Base-by-base conservation (phyloP, 2,888 invertebrate genomes). In the Notodonta dromedarius region DNA sequence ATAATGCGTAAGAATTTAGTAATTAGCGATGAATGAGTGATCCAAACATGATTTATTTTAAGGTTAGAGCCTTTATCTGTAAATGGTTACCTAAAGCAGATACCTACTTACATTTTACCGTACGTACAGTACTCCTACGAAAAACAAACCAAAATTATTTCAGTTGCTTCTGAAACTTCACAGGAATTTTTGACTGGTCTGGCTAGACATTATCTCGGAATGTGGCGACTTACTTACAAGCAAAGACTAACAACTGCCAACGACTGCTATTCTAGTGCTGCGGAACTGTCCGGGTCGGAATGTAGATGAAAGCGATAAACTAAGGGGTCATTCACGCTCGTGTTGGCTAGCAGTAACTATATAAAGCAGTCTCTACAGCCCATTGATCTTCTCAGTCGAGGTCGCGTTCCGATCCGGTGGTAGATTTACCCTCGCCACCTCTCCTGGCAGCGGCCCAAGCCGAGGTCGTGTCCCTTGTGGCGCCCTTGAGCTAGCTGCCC, bases 241-340 rank as follows among this genome's bases (percentile, higher is more conserved):
- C 66, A 71, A 59, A 68, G 58, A 66, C 63, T 66, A 73, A 71
- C 61, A 68, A 62, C 69, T 73, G 74, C 75, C 72, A 79, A 77
- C 74, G 66, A 69, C 73, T 72, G 69, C 74, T 71, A 81, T 79
- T 77, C 77, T 74, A 71, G 70, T 71, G 71, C 69, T 69, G 72
- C 72, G 69, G 66, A 67, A 67, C 70, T 67, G 68, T 70, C 74
- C 76, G 74, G 56, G 65, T 61, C 68, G 82, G 83, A 87, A 88
- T 87, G 84, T 82, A 77, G 84, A 85, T 85, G 82, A 83, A 84
- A 83, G 78, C 80, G 84, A 86, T 87, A 85, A 85, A 78, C 69
- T 69, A 60, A 61, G 76, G 78, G 86, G 85, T 88, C 87, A 73
- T 86, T 89, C 83, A 88, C 88, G 79, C 75, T 71, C 67, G 66